Evolutionary conservation across 37 sponge, comb jelly and placozoan species (phyloP).

Genomic region (Halisarca cf. caerulea): DNA sequence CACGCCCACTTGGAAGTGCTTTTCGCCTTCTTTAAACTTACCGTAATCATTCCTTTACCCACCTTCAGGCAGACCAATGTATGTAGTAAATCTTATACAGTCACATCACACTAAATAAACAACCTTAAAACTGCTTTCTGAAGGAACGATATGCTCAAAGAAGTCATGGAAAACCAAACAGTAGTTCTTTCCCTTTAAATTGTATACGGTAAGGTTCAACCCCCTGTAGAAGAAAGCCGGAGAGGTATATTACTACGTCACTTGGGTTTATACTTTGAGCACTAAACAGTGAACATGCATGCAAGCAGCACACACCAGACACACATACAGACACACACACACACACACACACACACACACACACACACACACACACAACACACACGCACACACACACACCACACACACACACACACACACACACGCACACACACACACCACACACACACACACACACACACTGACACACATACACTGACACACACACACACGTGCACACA

Average conservation of each 20-base stretch:
- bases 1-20: conserved; percentile 43
- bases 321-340: conserved; percentile 30
- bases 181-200: conserved; percentile 28
- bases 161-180: conserved; percentile 50
- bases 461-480: too few species aligned
- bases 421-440: too few species aligned
- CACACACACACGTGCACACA: too few species aligned
- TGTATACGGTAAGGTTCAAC: background rate
- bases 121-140: conserved; percentile 19
- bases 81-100: background rate
- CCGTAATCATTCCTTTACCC: conserved; percentile 54
- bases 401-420: too few species aligned
- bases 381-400: too few species aligned
- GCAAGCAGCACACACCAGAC: background rate
- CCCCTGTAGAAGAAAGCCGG: conserved; percentile 22
- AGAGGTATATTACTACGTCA: too few species aligned
- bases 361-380: background rate
- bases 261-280: too few species aligned
- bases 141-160: conserved; percentile 40
- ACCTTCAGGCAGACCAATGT: conserved; percentile 34
- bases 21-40: conserved; percentile 57
- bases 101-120: background rate
- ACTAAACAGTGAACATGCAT: too few species aligned
- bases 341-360: conserved; percentile 33
- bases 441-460: too few species aligned